Evolutionary conservation across 2,113 vertebrate species (phyloP).

Genomic region (Gorsachius goisagi): DNA sequence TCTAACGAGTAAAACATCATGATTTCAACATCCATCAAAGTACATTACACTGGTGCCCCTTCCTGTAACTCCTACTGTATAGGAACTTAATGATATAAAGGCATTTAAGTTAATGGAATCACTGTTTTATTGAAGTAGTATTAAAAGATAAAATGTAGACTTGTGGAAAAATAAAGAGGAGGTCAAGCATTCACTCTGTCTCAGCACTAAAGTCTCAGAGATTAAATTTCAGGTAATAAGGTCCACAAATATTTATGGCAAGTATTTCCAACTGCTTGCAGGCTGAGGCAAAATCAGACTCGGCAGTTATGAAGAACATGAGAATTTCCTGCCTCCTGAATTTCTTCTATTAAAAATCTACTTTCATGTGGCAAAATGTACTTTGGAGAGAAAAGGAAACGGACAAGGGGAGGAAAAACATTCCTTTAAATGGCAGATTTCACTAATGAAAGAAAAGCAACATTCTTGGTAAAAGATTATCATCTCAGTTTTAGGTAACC

Average conservation of each 20-base stretch:
- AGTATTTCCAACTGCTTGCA: background rate
- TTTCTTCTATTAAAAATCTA: background rate
- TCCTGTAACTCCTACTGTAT: background rate
- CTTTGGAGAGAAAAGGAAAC: background rate
- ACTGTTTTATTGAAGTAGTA: background rate
- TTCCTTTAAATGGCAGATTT: background rate
- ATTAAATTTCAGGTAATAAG: background rate
- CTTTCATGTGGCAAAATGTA: background rate
- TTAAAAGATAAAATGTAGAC: background rate
- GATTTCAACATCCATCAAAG: background rate
- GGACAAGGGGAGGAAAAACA: background rate
- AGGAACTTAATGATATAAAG: background rate
- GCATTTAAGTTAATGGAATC: background rate
- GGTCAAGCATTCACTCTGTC: background rate
- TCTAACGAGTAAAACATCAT: background rate
- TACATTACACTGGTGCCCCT: background rate
- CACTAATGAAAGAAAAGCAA: background rate
- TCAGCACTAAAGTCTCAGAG: background rate
- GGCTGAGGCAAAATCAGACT: background rate
- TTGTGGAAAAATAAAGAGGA: background rate
- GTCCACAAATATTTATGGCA: background rate
- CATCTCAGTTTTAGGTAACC: background rate
- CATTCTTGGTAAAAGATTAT: background rate
- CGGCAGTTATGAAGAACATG: background rate
- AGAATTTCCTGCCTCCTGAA: background rate